A percentile compares a stretch with the other conserved stretches of the same genome.
Evolutionary conservation across 2,797 vertebrate species (phyloP).

Genomic region (Miopithecus talapoin): DNA sequence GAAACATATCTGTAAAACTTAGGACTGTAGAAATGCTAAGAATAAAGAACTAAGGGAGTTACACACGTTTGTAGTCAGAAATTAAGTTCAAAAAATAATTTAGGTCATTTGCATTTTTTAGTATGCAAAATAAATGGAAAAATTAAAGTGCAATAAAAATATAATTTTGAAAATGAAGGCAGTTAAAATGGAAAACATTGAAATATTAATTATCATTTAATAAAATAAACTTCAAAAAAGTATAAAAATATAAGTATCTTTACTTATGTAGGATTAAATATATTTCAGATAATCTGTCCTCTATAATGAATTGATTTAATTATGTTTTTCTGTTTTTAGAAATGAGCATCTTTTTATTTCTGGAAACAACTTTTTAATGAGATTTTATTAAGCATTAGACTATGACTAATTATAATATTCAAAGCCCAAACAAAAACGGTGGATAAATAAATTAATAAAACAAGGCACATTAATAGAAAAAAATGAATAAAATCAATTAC

Average conservation of each 20-base stretch:
- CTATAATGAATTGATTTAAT: slow-evolving; percentile 34
- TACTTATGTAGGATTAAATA: slow-evolving; percentile 19
- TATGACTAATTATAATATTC: slow-evolving; percentile 22
- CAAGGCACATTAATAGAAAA: neutral
- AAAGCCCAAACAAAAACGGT: slow-evolving; percentile 18
- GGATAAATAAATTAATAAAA: neutral
- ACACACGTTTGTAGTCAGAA: neutral
- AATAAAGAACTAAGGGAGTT: neutral
- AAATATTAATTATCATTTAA: slow-evolving; percentile 43
- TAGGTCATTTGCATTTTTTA: slow-evolving; percentile 2
- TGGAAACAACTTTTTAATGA: neutral
- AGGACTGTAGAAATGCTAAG: neutral
- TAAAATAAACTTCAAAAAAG: slow-evolving; percentile 5
- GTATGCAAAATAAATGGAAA: slow-evolving; percentile 11
- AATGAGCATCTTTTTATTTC: slow-evolving; percentile 16
- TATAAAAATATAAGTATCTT: slow-evolving; percentile 19
- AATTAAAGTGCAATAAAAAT: neutral
- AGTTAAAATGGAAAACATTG: neutral
- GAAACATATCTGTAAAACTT: neutral
- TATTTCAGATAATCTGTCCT: slow-evolving; percentile 2
- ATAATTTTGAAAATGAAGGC: neutral
- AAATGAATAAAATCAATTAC: slow-evolving; percentile 34
- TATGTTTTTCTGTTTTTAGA: slow-evolving; percentile 8
- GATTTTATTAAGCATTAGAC: neutral
- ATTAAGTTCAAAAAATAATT: slow-evolving; percentile 2